These are phyloP conservation scores for Xerus inauris DNA, from an alignment of 2,113 vertebrate species.

Conservation along the genomic window DNA sequence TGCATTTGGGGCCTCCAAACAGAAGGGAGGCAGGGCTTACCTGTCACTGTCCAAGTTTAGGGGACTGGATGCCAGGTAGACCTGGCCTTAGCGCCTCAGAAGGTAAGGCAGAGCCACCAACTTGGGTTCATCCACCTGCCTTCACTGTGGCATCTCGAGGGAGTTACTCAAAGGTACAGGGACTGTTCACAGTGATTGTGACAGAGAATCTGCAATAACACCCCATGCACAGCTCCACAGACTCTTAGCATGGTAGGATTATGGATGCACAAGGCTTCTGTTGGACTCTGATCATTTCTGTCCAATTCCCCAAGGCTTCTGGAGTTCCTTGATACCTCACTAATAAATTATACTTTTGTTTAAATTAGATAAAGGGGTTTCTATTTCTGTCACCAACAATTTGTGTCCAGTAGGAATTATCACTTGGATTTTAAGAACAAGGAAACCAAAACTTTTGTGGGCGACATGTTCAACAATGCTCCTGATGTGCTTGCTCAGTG, in stretches of 20 bases:
- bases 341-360: background rate
- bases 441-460: background rate
- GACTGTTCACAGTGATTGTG: background rate
- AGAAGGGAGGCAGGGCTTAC: background rate
- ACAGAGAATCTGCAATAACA: background rate
- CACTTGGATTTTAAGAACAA: background rate
- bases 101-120: background rate
- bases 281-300: background rate
- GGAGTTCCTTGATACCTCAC: background rate
- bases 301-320: background rate
- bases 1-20: background rate
- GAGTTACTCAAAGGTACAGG: background rate
- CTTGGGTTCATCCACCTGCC: background rate
- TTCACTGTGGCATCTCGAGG: background rate
- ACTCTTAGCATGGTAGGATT: background rate
- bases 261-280: background rate
- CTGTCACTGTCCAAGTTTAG: background rate
- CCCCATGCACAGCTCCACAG: background rate
- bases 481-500: fast-evolving
- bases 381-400: background rate
- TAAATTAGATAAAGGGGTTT: background rate
- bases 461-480: background rate
- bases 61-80: background rate
- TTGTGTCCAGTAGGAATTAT: background rate
- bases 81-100: background rate